These are phyloP conservation scores for Sandelia bainsii DNA, from an alignment of 2,797 vertebrate species.

Conservation along the genomic window DNA sequence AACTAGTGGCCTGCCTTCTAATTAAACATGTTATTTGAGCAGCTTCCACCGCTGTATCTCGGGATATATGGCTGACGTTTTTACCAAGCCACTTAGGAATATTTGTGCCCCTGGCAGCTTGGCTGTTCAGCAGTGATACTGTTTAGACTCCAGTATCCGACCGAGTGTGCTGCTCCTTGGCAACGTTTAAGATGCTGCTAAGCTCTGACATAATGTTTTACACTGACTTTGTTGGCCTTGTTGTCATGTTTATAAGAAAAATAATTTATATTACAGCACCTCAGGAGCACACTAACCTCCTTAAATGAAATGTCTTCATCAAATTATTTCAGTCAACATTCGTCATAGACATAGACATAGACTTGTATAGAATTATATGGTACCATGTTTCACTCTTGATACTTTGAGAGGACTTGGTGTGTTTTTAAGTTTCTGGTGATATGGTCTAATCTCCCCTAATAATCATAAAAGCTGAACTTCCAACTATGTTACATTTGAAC, in stretches of 20 bases:
- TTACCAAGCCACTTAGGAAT: constrained; percentile 49
- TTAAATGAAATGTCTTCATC: constrained; percentile 16
- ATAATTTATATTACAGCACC: neutral
- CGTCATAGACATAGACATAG: neutral
- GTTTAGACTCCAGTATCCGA: constrained; percentile 30
- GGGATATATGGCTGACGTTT: constrained; percentile 45
- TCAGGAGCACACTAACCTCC: neutral
- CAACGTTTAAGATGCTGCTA: constrained; percentile 27
- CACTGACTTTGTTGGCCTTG: constrained; percentile 15
- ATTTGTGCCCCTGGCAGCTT: constrained; percentile 46
- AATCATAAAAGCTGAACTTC: neutral
- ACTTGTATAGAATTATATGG: neutral
- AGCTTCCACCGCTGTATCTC: constrained; percentile 26
- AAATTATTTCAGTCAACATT: neutral
- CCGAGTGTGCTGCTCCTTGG: constrained; percentile 36
- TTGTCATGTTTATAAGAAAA: constrained; percentile 32
- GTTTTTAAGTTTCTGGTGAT: neutral
- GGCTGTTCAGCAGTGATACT: constrained; percentile 47
- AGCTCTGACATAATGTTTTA: constrained; percentile 17
- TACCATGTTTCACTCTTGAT: neutral
- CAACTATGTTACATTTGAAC: constrained; percentile 18
- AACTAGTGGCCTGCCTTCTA: constrained; percentile 34
- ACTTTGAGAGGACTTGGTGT: no score
- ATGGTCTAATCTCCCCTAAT: neutral
- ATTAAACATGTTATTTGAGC: constrained; percentile 61